Conservation (phyloP, 2,113 vertebrate genomes). For the Poecile atricapillus region DNA sequence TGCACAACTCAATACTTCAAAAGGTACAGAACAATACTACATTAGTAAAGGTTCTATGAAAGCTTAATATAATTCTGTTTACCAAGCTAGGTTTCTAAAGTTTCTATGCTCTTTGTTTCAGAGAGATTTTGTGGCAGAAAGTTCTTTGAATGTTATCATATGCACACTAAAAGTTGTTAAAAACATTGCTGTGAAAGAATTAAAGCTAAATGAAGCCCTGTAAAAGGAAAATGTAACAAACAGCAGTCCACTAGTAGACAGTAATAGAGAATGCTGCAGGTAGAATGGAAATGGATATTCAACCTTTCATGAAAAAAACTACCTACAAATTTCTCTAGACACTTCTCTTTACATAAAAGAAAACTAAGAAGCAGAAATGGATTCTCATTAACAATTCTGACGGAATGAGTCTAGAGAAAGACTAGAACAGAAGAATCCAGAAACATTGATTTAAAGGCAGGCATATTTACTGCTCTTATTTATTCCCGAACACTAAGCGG, state of each 20-base stretch:
- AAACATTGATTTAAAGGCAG: not conserved
- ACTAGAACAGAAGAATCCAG: not conserved
- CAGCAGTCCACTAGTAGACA: not conserved
- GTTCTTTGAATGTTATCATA: not conserved
- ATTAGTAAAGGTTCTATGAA: not conserved
- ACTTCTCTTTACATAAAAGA: not conserved
- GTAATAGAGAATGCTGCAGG: not conserved
- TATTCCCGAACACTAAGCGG: not conserved
- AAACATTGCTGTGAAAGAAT: not conserved
- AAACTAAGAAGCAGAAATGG: not conserved
- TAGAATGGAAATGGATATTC: not conserved
- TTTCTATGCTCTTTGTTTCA: not conserved
- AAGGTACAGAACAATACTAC: not conserved
- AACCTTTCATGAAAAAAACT: not conserved
- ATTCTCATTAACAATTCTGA: not conserved
- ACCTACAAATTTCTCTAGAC: not conserved
- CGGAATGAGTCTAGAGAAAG: not conserved
- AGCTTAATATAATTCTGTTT: not conserved
- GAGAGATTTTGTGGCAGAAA: not conserved
- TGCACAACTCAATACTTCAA: not conserved
- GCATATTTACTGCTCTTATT: not conserved
- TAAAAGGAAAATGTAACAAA: not conserved
- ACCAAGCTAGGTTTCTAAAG: not conserved
- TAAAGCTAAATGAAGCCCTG: not conserved
- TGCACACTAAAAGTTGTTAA: not conserved